Base-by-base conservation (phyloP, 2,113 vertebrate genomes). In the Lagenorhynchus albirostris region DNA sequence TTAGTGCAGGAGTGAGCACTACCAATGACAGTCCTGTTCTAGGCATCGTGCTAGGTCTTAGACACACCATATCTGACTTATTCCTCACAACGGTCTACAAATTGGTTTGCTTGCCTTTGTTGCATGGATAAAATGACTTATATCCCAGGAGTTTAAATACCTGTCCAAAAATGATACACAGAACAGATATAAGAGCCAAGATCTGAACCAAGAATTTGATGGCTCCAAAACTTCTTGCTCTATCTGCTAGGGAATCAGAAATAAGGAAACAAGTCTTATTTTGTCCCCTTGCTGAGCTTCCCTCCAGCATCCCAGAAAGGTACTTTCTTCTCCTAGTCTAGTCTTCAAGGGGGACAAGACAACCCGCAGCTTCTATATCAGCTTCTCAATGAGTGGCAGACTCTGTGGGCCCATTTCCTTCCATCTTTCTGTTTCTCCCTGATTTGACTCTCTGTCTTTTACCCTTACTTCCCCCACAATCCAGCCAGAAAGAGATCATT, bases 21-120 rank as follows among this genome's bases (percentile, higher is more conserved):
- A 1, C 15, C 36, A 53, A n/a, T 8, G 5, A 3, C 11, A 47
- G 11, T 8, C 14, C 18, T 47, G 0, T 38, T 74, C 38, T 2
- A 29, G 71, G 13, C 8, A 77, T 33, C 10, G 2, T 10, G 3
- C 9, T 36, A 23, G 44, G 1, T 41, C 26, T 15, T 83, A 53
- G 5, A 94, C 26, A n/a, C 21, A 50, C 4, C 6, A 55, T n/a
- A 74, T 44, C 65, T 73, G 38, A 77, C 29, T 67, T 70, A 62
- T 89, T 68, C 55, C 44, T 79, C 60, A 31, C 1, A 14, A 36
- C 58, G 41, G 44, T 33, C 25, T 93, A 33, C 2, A 89, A 20
- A 15, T 62, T 38, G 17, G 5, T 85, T 73, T 94, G 18, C 68
- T 91, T 91, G 47, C 8, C 47, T 89, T 68, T 8, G n/a, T 6